Base-by-base conservation (phyloP, 1,140 invertebrate species). In the Physella acuta region DNA sequence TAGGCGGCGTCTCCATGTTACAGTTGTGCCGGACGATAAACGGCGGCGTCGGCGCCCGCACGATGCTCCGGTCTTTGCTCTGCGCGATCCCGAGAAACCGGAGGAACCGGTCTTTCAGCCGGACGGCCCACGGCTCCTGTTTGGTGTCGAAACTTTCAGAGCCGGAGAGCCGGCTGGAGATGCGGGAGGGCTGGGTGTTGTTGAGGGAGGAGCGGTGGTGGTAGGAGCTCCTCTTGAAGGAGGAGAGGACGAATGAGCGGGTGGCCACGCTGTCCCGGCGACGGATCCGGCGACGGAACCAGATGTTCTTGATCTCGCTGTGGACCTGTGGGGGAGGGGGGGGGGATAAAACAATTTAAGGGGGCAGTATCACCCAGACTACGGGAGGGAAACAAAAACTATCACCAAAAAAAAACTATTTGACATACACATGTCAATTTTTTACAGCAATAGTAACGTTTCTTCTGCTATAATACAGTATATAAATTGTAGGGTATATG, bases 171-270 rank as follows among this genome's bases (percentile, higher is more conserved):
- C 33, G 30, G 17, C 39, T 24, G 24, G 62, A 26, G 20, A 16
- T 3, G 1, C 51, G 14, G 5, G n/a, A 28, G 26, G 26, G 39
- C 39, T 49, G 62, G 17, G 1, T 30, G 0, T 2, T 5, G 33
- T 56, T 66, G 11, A 5, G 1, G 3, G 69, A 36, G 14, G 59
- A 17, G 0, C 39, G 58, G 17, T 58, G 2, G 11, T 62, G 51
- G 44, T 28, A 62, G 39, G 69, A 71, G 20, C 44, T 53, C 37
- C 64, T 63, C 26, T 69, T 68, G 39, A 66, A 56, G 44, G 70
- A 72, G 31, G 73, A 74, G 17, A 74, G 31, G 3, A 51, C 71
- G 51, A 71, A 74, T 44, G 73, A 74, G 2, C 68, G 62, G 24
- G 73, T 74, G 17, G 65, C 36, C 2, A 64, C 73, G 16, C 68